These are phyloP conservation scores for Ochlodes sylvanus DNA, from an alignment of 2,888 invertebrate species.

Conservation along the genomic window DNA sequence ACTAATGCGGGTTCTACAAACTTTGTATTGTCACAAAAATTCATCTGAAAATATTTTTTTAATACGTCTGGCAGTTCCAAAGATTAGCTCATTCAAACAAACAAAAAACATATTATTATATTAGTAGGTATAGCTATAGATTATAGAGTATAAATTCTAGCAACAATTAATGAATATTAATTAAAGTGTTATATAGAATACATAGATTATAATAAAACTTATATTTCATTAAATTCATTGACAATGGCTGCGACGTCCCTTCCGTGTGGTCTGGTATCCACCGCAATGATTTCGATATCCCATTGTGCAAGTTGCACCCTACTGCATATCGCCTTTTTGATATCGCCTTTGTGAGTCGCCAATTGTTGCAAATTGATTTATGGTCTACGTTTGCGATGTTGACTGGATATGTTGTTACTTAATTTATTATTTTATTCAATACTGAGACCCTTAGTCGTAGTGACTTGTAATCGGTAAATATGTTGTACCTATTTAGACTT, in stretches of 20 bases:
- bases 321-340: constrained; percentile 21
- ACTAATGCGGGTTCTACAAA: too few species aligned
- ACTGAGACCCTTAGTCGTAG: neutral
- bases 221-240: constrained; percentile 24
- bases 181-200: neutral
- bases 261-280: constrained; percentile 52
- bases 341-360: constrained; percentile 27
- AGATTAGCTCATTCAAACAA: too few species aligned
- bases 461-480: neutral
- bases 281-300: constrained; percentile 50
- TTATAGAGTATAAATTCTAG: too few species aligned
- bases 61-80: too few species aligned
- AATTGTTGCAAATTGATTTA: constrained; percentile 49
- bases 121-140: too few species aligned
- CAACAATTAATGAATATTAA: neutral
- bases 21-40: too few species aligned
- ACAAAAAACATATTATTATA: too few species aligned
- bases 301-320: constrained; percentile 47
- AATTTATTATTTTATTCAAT: constrained; percentile 41
- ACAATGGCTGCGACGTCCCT: constrained; percentile 39
- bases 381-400: constrained; percentile 39
- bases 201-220: constrained; percentile 10
- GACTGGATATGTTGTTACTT: constrained; percentile 42
- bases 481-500: neutral
- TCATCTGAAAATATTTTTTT: too few species aligned